Conservation (phyloP, 2,113 vertebrate genomes). For the Proteles cristata region DNA sequence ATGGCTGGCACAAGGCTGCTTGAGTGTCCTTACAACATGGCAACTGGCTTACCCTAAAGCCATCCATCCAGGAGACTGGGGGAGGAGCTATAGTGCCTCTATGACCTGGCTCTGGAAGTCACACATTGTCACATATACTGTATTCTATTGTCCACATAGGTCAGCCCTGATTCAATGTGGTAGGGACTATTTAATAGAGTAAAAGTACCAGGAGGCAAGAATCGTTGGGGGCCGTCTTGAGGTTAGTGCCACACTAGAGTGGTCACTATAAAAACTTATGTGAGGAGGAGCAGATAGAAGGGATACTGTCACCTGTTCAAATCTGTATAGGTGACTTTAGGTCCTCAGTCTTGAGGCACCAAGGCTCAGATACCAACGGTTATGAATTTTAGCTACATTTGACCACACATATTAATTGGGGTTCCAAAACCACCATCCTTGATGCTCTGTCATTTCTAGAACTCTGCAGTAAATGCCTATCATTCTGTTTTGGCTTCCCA, state of each 20-base stretch:
- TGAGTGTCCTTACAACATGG: neutral
- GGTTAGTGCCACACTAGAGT: too few relatives aligned
- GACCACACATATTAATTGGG: neutral
- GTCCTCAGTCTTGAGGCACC: neutral
- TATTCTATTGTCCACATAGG: neutral
- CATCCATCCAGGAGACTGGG: neutral
- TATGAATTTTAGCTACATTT: slow-evolving; percentile 1
- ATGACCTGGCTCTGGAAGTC: neutral
- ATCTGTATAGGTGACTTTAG: neutral
- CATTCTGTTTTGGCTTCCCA: neutral
- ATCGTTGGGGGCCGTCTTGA: neutral
- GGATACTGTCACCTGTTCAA: neutral
- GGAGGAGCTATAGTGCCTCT: neutral
- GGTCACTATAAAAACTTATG: neutral
- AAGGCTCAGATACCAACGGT: neutral
- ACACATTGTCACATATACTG: neutral
- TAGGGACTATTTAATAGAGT: neutral
- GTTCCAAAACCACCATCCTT: neutral
- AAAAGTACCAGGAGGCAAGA: neutral
- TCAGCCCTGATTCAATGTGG: neutral
- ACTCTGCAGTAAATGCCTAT: neutral
- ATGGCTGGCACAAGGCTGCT: neutral
- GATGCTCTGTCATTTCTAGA: neutral
- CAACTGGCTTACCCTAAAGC: neutral
- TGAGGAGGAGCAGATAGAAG: neutral